Conservation (phyloP, 2,888 invertebrate species). For the Noctua fimbriata region DNA sequence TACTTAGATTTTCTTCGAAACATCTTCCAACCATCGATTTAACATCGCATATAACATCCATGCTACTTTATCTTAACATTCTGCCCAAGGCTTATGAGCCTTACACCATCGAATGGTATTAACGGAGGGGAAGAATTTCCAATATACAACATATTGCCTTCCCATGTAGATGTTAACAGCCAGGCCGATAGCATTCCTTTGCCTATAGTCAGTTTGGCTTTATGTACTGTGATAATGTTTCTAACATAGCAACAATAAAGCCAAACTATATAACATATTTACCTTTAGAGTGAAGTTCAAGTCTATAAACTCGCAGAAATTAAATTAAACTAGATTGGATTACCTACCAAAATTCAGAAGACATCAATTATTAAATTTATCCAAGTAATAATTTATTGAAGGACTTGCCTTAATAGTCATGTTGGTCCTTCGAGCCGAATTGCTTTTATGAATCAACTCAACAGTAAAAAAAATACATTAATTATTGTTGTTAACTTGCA, state of each 20-base stretch:
- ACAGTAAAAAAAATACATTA: neutral
- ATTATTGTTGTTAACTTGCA: neutral
- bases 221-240: conserved; percentile 22
- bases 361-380: neutral
- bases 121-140: conserved; percentile 64
- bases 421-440: neutral
- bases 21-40: conserved; percentile 6
- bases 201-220: conserved; percentile 19
- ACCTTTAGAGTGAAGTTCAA: neutral
- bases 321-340: neutral
- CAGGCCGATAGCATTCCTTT: conserved; percentile 42
- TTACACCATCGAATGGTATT: conserved; percentile 49
- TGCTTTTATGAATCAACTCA: neutral
- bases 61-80: conserved; percentile 46
- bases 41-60: conserved; percentile 10
- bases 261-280: too few relatives aligned
- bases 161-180: conserved; percentile 54
- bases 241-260: too few relatives aligned
- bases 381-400: too few relatives aligned
- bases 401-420: too few relatives aligned
- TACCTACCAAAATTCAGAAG: neutral
- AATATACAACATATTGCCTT: conserved; percentile 66
- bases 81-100: conserved; percentile 35
- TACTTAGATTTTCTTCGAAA: conserved; percentile 6
- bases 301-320: too few relatives aligned